These are phyloP conservation scores for Arizona elegans DNA, from an alignment of 2,113 vertebrate genomes.

Conservation along the genomic window DNA sequence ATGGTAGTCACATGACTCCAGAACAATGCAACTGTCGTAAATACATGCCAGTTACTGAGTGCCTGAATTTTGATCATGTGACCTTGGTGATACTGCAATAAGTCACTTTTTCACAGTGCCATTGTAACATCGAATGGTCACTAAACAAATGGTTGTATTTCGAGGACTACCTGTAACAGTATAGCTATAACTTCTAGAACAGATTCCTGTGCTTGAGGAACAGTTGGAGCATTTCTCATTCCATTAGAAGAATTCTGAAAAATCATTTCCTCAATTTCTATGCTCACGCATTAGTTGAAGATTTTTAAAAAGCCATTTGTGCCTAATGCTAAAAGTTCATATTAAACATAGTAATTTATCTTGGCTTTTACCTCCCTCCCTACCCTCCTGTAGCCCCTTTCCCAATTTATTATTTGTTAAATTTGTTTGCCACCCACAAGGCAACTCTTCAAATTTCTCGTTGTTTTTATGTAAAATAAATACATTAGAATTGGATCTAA, in stretches of 20 bases:
- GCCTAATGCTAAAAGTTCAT: background rate
- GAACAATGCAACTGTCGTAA: too few relatives aligned
- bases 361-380: background rate
- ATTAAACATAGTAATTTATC: background rate
- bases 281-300: background rate
- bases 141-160: too few relatives aligned
- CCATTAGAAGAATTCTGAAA: background rate
- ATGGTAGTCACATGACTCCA: too few relatives aligned
- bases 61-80: too few relatives aligned
- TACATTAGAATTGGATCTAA: background rate
- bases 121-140: too few relatives aligned
- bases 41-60: too few relatives aligned
- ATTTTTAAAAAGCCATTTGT: background rate
- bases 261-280: background rate
- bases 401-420: too few relatives aligned
- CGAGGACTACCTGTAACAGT: background rate
- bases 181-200: background rate
- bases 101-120: too few relatives aligned
- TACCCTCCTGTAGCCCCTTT: background rate
- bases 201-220: background rate
- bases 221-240: background rate
- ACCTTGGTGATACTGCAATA: too few relatives aligned
- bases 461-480: background rate
- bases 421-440: too few relatives aligned
- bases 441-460: background rate